These are phyloP conservation scores for Aurelia sp. DNA, from an alignment of 30 jellyfish, hydroid and myxozoan species.

Conservation along the genomic window DNA sequence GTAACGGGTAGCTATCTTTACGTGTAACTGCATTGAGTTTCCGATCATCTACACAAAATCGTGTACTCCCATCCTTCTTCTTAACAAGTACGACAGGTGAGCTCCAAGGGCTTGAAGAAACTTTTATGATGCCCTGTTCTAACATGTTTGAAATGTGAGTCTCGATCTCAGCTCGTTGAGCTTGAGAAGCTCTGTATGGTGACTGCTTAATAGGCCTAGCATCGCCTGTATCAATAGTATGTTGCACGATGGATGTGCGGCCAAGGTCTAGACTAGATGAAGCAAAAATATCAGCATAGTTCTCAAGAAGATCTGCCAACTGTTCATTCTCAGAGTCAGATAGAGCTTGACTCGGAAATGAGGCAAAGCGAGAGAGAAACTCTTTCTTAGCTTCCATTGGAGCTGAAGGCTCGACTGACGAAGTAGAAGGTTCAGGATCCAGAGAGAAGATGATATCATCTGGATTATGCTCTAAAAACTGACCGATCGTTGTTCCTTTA, in stretches of 20 bases:
- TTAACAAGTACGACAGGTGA: conserved; percentile 64
- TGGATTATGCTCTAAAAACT: too few species aligned
- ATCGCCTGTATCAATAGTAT: conserved; percentile 34
- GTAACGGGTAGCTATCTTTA: background rate
- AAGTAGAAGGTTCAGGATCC: too few species aligned
- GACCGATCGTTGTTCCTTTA: background rate
- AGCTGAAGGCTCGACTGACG: too few species aligned
- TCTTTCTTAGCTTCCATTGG: too few species aligned
- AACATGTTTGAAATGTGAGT: background rate
- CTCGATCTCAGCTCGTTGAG: conserved; percentile 18
- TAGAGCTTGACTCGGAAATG: background rate
- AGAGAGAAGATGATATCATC: too few species aligned
- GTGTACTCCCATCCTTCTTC: background rate
- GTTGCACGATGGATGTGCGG: conserved; percentile 18
- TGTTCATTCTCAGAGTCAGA: conserved; percentile 3
- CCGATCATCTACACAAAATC: conserved; percentile 49
- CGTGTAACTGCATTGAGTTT: conserved; percentile 39
- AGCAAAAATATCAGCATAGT: background rate
- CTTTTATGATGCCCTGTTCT: too few species aligned
- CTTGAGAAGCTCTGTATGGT: conserved; percentile 20
- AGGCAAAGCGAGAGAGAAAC: background rate
- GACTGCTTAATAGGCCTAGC: conserved; percentile 37
- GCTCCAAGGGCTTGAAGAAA: conserved; percentile 63
- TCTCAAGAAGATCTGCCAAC: conserved; percentile 2
- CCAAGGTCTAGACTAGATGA: conserved; percentile 28